Evolutionary conservation across 2,113 vertebrate species (phyloP), one percentile per base, ranked within the genome.

Genomic region (Paedocypris sp.): DNA sequence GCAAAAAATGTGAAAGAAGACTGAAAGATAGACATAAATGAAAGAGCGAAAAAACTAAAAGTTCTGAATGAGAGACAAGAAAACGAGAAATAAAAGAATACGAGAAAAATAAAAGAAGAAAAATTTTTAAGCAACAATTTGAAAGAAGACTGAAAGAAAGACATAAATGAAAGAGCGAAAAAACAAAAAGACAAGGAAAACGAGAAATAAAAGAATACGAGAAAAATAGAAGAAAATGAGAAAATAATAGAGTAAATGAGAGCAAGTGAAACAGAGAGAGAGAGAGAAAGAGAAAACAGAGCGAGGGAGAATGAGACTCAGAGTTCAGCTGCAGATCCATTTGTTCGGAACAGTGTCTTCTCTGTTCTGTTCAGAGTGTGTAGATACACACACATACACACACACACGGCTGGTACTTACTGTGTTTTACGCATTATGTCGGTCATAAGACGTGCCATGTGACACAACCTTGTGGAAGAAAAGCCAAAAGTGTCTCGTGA

Each of bases 341-440:
- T 5, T 52, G 33, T 13, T 5, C 1, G 29, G 20, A 35, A 18
- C 50, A 65, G 45, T 32, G 35, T 11, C 39, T 50, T 19, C 7
- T 35, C 49, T 56, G 22, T 8, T 51, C 69, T 3, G 64, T 65
- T 63, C 20, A n/a, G 26, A 64, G 58, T 36, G 59, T 53, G 43
- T 26, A 28, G 33, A 36, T n/a, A 63, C 5, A 53, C 29, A 2
- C 12, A 11, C 22, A 39, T 22, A 47, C 8, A 16, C 20, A 25
- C 25, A 19, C 16, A 10, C 26, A 12, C 11, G 35, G 4, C 3
- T 6, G 4, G 15, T 25, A 9, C 7, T 7, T 32, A 8, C 26
- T 6, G 38, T 33, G n/a, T 38, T 18, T 56, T 35, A 33, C 28
- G 41, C 29, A 64, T 45, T 28, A 11, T 25, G 52, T 36, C 5